Conservation (phyloP, 2,888 invertebrate species). For the Deilephila porcellus region DNA sequence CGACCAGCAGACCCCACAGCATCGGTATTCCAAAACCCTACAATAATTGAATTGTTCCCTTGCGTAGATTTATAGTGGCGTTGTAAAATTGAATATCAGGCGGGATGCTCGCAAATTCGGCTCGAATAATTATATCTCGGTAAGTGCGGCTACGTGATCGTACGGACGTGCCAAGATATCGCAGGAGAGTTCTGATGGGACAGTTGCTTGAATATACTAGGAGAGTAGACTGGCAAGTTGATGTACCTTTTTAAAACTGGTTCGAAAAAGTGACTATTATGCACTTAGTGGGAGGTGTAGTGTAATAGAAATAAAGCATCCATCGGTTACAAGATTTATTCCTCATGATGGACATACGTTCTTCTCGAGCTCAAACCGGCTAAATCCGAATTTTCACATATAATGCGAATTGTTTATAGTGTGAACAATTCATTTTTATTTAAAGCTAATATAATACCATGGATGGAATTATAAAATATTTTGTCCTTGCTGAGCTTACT, state of each 20-base stretch:
- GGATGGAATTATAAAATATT: too few species aligned
- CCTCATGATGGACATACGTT: too few species aligned
- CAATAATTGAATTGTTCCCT: slow-evolving; percentile 18
- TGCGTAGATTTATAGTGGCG: slow-evolving; percentile 30
- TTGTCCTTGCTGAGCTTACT: too few species aligned
- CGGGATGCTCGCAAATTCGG: slow-evolving; percentile 51
- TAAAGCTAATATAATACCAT: too few species aligned
- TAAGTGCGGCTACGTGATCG: slow-evolving; percentile 69
- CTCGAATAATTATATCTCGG: slow-evolving; percentile 73
- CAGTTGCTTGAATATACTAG: slow-evolving; percentile 34
- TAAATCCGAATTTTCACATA: too few species aligned
- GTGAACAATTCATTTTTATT: too few species aligned
- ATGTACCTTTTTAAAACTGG: background rate
- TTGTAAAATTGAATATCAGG: slow-evolving; percentile 56
- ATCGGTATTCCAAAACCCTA: background rate
- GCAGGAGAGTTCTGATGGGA: slow-evolving; percentile 39
- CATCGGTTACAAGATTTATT: too few species aligned
- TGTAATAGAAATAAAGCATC: too few species aligned
- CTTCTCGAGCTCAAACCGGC: too few species aligned
- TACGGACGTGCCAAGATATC: slow-evolving; percentile 61
- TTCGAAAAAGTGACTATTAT: too few species aligned
- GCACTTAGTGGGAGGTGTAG: too few species aligned
- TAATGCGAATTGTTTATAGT: too few species aligned
- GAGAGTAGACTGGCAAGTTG: background rate
- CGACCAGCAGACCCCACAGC: background rate